Evolutionary conservation across 2,888 invertebrate species (phyloP), one percentile per base, ranked within the genome.

Genomic region (Melieria picta): DNA sequence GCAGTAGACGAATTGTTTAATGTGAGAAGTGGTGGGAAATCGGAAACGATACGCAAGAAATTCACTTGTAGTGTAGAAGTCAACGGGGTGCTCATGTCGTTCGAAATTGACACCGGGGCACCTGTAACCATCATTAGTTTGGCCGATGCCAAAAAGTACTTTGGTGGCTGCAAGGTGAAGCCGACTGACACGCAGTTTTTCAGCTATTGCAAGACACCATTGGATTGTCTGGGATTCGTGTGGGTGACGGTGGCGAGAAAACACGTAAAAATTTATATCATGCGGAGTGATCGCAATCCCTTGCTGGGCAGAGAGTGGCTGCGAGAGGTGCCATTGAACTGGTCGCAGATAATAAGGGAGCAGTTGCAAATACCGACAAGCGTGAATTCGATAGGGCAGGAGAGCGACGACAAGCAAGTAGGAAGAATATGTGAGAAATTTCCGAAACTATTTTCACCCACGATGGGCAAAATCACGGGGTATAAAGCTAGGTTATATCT

Each of bases 101-200:
- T 74, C 55, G 72, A 72, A 71, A 63, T 72, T 30, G 72, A 65
- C 47, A 71, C 72, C 57, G 74, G 72, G 55, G 70, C 74, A 62
- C 68, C 71, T 13, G 72, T 74, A 30, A 72, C 71, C 9, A 68
- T 71, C 30, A 71, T 71, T 30, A 72, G 63, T 58, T 74, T 72
- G 60, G 47, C 55, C n/a, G 69, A 72, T 55, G 71, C 66, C 7
- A 74, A 72, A 61, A 67, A 57, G 47, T 62, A 69, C 48, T 71
- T 74, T 58, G 48, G 56, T 16, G 55, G 66, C 30, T 55, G 52
- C 9, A 68, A 72, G n/a, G 63, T 71, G 30, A 55, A 67, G 46
- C 52, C 65, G 65, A 72, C 46, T 13, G 68, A 74, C 57, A 72
- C 57, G 30, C 63, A 72, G 30, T 65, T 72, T 46, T 67, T 63